Conservation (phyloP, 1,140 invertebrate species). For the Euschistus heros region DNA sequence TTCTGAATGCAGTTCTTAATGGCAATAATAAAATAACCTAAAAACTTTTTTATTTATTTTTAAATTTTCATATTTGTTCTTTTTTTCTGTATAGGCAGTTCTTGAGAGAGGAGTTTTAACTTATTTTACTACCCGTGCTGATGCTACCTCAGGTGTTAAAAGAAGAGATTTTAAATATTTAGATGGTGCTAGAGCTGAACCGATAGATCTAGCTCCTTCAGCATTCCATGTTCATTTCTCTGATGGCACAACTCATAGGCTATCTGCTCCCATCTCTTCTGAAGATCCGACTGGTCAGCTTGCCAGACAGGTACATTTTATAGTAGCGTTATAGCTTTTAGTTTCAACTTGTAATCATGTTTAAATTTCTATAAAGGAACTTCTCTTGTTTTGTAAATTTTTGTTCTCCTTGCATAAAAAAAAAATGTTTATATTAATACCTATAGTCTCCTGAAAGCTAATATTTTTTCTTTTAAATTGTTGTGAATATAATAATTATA, state of each 20-base stretch:
- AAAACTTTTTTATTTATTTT: no score
- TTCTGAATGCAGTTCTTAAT: no score
- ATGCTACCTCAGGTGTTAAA: constrained; percentile 45
- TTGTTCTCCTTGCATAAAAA: no score
- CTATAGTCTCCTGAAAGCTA: no score
- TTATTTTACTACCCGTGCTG: constrained; percentile 50
- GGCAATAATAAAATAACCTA: no score
- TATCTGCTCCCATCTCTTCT: constrained; percentile 38
- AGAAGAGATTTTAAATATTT: constrained; percentile 55
- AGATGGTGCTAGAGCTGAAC: constrained; percentile 45
- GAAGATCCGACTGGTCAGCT: constrained; percentile 35
- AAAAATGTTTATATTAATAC: no score
- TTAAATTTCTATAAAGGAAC: no score
- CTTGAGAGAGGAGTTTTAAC: constrained; percentile 54
- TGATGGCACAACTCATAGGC: constrained; percentile 46
- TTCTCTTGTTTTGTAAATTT: no score
- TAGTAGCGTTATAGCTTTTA: not conserved
- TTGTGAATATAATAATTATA: no score
- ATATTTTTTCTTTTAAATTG: no score
- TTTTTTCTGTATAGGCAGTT: constrained; percentile 38
- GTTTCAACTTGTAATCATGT: no score
- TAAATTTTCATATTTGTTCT: no score
- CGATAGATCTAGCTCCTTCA: constrained; percentile 38
- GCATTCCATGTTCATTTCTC: constrained; percentile 46
- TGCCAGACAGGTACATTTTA: constrained; percentile 36